phyloP scores from a whole-genome alignment of 2,113 vertebrate genomes.

The Apodemus speciosus region DNA sequence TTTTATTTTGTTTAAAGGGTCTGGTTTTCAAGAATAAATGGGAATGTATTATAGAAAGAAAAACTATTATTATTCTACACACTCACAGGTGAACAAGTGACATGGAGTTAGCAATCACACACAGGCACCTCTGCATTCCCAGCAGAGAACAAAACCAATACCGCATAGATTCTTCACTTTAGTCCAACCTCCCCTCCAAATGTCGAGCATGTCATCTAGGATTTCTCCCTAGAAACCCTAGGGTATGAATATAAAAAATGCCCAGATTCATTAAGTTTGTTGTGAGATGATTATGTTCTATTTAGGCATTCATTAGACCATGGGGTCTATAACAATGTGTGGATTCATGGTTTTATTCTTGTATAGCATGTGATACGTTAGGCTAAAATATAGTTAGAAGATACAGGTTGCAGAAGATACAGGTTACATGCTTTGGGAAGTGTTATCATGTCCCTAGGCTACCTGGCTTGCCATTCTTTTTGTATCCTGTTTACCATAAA shows the following conservation, averaged over 20 bases:
- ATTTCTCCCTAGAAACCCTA: too few relatives aligned
- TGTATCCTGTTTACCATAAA: background rate
- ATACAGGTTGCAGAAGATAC: background rate
- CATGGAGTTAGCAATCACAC: background rate
- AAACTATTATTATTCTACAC: background rate
- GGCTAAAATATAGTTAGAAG: background rate
- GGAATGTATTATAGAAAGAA: background rate
- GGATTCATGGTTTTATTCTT: background rate
- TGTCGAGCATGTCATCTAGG: too few relatives aligned
- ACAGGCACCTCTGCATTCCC: background rate
- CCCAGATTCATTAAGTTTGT: background rate
- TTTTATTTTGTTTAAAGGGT: conserved; percentile 49
- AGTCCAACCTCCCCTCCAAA: too few relatives aligned
- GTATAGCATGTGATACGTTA: background rate
- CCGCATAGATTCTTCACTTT: too few relatives aligned
- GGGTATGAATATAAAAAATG: background rate
- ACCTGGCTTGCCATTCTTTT: background rate
- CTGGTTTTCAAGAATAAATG: background rate
- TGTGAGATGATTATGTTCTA: background rate
- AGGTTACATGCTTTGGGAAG: background rate
- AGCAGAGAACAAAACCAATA: background rate
- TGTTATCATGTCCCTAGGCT: background rate
- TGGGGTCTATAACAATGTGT: background rate
- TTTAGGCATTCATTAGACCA: too few relatives aligned
- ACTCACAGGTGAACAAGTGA: background rate